These are phyloP conservation scores for Ladona fulva DNA, from an alignment of 1,140 invertebrate species.

Conservation along the genomic window DNA sequence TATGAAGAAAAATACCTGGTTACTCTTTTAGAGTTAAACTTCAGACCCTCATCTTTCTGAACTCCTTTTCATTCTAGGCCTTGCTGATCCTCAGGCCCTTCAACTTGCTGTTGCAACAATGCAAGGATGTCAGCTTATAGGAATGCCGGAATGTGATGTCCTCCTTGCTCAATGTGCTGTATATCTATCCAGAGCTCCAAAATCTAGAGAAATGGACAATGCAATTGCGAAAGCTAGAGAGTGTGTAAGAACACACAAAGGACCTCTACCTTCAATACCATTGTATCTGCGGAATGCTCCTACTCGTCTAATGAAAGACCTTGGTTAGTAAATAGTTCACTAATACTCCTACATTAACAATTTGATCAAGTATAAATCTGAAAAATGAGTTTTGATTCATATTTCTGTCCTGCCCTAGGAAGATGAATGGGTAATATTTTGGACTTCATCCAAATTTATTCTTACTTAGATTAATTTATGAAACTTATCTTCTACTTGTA, in stretches of 20 bases:
- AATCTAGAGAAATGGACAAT: slow-evolving; percentile 59
- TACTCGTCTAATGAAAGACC: slow-evolving; percentile 65
- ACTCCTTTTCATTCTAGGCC: slow-evolving; percentile 29
- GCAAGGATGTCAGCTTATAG: slow-evolving; percentile 70
- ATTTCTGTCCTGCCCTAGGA: too few species aligned
- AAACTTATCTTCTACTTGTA: too few species aligned
- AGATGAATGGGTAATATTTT: too few species aligned
- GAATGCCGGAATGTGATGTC: slow-evolving; percentile 73
- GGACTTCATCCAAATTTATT: too few species aligned
- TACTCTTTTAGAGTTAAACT: too few species aligned
- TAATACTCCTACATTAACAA: too few species aligned
- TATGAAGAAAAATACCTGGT: too few species aligned
- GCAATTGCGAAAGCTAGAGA: slow-evolving; percentile 54
- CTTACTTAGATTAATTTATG: too few species aligned
- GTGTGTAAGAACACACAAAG: slow-evolving; percentile 51
- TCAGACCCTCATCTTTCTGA: too few species aligned
- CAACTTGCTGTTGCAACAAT: slow-evolving; percentile 50
- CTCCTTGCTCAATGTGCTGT: slow-evolving; percentile 65
- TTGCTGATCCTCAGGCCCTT: slow-evolving; percentile 47
- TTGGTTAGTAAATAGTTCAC: slow-evolving; percentile 50
- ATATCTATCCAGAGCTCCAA: slow-evolving; percentile 65
- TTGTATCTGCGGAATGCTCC: slow-evolving; percentile 70
- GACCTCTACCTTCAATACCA: slow-evolving; percentile 60
- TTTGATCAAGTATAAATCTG: too few species aligned
- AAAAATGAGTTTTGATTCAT: too few species aligned